These are phyloP conservation scores for Tragelaphus strepsiceros DNA, from an alignment of 2,113 vertebrate species.

Conservation along the genomic window DNA sequence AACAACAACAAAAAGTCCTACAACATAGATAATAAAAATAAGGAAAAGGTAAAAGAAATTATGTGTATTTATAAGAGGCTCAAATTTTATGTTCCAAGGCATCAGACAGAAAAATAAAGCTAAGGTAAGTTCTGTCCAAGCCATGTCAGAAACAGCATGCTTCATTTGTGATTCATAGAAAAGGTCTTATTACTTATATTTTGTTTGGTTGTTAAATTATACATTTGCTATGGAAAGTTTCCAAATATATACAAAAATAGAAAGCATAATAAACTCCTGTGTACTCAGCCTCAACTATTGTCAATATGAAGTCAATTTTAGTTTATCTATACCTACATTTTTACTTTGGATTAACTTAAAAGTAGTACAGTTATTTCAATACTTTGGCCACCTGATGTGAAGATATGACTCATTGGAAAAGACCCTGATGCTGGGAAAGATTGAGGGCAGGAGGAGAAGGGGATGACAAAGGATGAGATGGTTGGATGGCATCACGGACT, in stretches of 20 bases:
- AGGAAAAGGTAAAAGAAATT: background rate
- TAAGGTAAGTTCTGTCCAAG: background rate
- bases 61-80: background rate
- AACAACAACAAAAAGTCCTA: background rate
- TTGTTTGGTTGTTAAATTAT: conserved; percentile 1
- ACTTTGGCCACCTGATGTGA: background rate
- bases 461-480: too few relatives aligned
- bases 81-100: background rate
- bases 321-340: background rate
- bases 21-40: background rate
- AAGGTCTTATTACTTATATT: background rate
- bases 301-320: background rate
- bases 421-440: background rate
- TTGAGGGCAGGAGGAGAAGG: background rate
- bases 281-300: background rate
- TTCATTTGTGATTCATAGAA: background rate
- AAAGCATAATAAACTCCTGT: background rate
- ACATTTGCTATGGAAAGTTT: background rate
- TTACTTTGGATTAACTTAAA: background rate
- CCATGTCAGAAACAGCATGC: background rate
- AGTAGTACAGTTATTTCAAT: background rate
- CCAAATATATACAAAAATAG: background rate
- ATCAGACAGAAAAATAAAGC: background rate
- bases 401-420: background rate
- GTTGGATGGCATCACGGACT: too few relatives aligned